These are phyloP conservation scores for Triplophysa tibetana DNA, from an alignment of 2,113 vertebrate genomes.

Conservation along the genomic window DNA sequence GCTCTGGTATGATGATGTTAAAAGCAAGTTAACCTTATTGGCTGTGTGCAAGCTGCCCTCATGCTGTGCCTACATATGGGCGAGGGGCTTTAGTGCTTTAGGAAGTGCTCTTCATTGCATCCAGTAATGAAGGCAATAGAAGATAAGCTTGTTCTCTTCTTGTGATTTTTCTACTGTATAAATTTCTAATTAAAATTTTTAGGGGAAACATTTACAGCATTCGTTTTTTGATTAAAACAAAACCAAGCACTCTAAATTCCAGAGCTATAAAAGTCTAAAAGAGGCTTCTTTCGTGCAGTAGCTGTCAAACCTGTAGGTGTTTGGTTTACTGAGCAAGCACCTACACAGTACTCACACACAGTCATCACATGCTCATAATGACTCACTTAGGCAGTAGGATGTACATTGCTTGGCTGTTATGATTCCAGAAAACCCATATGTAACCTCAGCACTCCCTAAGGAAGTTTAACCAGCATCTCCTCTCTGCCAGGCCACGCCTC, in stretches of 20 bases:
- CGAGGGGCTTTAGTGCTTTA: neutral
- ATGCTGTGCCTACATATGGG: conserved; percentile 44
- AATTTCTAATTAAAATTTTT: fast-evolving
- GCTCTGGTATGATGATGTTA: neutral
- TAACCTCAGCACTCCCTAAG: conserved; percentile 11
- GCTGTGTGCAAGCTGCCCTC: conserved; percentile 12
- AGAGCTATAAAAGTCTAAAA: neutral
- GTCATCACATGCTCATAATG: conserved; percentile 15
- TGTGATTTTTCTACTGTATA: too few species aligned
- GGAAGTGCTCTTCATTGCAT: neutral
- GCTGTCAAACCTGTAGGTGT: neutral
- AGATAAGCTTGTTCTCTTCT: too few species aligned
- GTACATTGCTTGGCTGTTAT: conserved; percentile 16
- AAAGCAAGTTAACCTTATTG: conserved; percentile 36
- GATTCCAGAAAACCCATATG: conserved; percentile 32
- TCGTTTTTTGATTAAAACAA: too few species aligned
- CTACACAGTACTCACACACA: neutral
- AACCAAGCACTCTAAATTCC: neutral
- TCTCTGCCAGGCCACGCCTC: neutral
- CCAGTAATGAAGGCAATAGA: neutral
- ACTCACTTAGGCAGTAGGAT: conserved; percentile 38
- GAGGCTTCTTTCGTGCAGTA: neutral
- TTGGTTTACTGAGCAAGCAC: neutral
- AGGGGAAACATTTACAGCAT: too few species aligned
- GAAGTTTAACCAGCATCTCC: neutral